Evolutionary conservation across 2,113 vertebrate species (phyloP), one percentile per base, ranked within the genome.

Genomic region (Grammomys surdaster): DNA sequence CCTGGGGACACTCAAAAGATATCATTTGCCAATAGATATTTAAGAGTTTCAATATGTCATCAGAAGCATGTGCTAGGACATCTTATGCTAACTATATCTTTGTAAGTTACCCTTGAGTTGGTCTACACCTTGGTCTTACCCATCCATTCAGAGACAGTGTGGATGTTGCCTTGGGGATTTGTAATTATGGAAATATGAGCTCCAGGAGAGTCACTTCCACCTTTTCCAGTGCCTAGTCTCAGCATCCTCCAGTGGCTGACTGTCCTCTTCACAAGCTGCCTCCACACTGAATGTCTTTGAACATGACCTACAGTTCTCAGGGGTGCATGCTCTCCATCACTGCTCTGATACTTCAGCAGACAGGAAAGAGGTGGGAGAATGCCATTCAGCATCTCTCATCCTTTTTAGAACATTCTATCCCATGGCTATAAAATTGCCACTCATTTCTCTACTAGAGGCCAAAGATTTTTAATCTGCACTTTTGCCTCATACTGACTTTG

Each of bases 401-500:
- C 28, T 73, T 87, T 89, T 72, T 91, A 20, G 73, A 92, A 63
- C 43, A 20, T 56, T 33, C 40, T 75, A 46, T 54, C 40, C 75
- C 81, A 48, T 31, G 40, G 9, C 8, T 40, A 4, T 81, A 36
- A 72, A n/a, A 48, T 33, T 87, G 48, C 17, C 3, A 40, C 40
- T 60, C 31, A 33, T 63, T 96, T 91, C 76, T 43, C 20, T 60
- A 9, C 20, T 54, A 40, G 24, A 70, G 75, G 82, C 31, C 36
- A 92, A 94, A 88, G 26, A 65, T 19, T 75, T 89, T n/a, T 43
- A 72, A 85, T 65, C 69, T 91, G 7, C 8, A 26, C 54, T 72
- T 91, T 88, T n/a, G 17, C 11, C 73, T 81, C 80, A 48, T 16
- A 33, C 58, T 20, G 51, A 94, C 76, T n/a, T 84, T 82, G 1